Evolutionary conservation across 1,140 invertebrate genomes (phyloP).

Genomic region (Nilaparvata lugens): DNA sequence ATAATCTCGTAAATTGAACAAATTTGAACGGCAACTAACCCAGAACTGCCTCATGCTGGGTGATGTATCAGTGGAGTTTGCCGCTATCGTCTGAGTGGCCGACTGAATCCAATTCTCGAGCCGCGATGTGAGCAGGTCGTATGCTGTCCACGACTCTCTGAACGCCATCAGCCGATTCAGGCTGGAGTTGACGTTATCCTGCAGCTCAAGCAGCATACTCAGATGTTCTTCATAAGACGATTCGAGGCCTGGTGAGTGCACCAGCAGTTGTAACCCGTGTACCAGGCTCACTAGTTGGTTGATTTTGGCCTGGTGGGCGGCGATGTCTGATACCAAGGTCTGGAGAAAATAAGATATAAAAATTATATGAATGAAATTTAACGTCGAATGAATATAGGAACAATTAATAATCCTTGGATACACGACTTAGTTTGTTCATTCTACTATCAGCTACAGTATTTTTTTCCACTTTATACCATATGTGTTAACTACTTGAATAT

Average conservation of each 20-base stretch:
- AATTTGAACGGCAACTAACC: too few relatives aligned
- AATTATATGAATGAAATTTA: too few relatives aligned
- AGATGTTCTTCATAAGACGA: slow-evolving; percentile 56
- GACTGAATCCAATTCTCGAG: slow-evolving; percentile 62
- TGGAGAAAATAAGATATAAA: slow-evolving; percentile 32
- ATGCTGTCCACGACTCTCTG: slow-evolving; percentile 62
- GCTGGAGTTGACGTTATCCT: slow-evolving; percentile 61
- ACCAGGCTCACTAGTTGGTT: slow-evolving; percentile 60
- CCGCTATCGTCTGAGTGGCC: slow-evolving; percentile 57
- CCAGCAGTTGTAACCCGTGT: slow-evolving; percentile 58
- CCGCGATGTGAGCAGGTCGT: slow-evolving; percentile 58
- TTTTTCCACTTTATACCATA: too few relatives aligned
- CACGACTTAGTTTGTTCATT: too few relatives aligned
- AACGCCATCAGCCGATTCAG: slow-evolving; percentile 58
- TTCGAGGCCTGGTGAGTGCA: slow-evolving; percentile 61
- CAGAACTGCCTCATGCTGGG: slow-evolving; percentile 70
- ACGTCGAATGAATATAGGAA: too few relatives aligned
- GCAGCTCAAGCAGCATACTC: slow-evolving; percentile 55
- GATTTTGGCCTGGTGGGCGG: slow-evolving; percentile 64
- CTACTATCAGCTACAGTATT: too few relatives aligned
- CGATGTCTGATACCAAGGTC: slow-evolving; percentile 63
- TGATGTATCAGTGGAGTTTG: slow-evolving; percentile 48
- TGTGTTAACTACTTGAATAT: too few relatives aligned
- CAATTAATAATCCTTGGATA: too few relatives aligned
- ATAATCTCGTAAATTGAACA: too few relatives aligned